Conservation (phyloP, 1,140 invertebrate species). For the Periplaneta americana region DNA sequence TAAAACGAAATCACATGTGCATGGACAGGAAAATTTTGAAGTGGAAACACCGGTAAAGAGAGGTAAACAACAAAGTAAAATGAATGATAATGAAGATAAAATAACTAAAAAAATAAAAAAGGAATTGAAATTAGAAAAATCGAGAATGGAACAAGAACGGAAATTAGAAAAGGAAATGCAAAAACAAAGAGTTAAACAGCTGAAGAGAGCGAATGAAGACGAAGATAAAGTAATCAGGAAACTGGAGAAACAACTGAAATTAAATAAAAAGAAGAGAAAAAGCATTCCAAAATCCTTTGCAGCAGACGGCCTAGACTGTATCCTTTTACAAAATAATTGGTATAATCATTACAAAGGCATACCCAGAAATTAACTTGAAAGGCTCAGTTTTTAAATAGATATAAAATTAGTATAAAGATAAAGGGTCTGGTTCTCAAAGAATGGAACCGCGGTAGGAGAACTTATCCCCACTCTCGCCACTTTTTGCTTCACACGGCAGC, state of each 20-base stretch:
- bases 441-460: no score
- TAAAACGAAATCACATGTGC: no score
- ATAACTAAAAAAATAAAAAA: no score
- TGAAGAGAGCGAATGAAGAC: constrained; percentile 63
- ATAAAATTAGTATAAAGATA: no score
- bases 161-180: constrained; percentile 47
- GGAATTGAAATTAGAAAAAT: not conserved
- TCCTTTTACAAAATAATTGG: constrained; percentile 51
- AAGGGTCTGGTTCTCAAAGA: no score
- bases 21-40: no score
- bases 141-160: constrained; percentile 21
- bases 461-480: no score
- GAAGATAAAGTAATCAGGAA: constrained; percentile 77
- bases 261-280: constrained; percentile 73
- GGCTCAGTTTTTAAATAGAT: no score
- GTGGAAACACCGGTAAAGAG: no score
- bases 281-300: constrained; percentile 70
- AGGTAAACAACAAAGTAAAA: not conserved
- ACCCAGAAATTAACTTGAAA: no score
- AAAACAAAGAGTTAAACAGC: constrained; percentile 52
- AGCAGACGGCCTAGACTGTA: constrained; percentile 83
- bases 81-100: not conserved
- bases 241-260: constrained; percentile 76
- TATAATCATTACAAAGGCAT: no score
- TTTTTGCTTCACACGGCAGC: no score